These are phyloP conservation scores for Xiphorhynchus elegans DNA, from an alignment of 2,113 vertebrate genomes.

Conservation along the genomic window DNA sequence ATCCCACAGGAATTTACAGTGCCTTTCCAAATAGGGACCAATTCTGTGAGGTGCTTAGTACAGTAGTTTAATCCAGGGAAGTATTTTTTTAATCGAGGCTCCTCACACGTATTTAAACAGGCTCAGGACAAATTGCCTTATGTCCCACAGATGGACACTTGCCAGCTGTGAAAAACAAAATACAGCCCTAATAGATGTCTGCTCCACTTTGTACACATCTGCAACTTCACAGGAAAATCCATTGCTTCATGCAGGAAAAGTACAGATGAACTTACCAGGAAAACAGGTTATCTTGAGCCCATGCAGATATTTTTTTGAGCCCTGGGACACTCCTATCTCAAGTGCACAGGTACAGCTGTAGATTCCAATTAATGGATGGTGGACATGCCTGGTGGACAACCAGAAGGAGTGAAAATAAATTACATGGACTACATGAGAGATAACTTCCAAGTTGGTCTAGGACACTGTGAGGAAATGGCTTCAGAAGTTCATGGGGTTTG, in stretches of 20 bases:
- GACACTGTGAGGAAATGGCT: not conserved
- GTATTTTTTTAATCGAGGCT: not conserved
- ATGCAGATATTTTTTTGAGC: not conserved
- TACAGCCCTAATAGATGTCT: not conserved
- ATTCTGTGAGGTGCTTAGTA: not conserved
- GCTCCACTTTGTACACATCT: not conserved
- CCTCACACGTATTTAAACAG: not conserved
- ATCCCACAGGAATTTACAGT: not conserved
- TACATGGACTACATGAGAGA: not conserved
- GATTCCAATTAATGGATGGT: not conserved
- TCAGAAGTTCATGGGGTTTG: not conserved
- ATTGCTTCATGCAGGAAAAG: not conserved
- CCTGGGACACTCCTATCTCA: not conserved
- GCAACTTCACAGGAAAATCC: not conserved
- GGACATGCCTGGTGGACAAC: not conserved
- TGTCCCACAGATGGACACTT: not conserved
- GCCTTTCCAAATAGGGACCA: not conserved
- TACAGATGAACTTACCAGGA: not conserved
- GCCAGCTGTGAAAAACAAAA: not conserved
- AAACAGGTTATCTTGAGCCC: not conserved
- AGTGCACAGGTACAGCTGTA: accelerated
- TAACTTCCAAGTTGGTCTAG: not conserved
- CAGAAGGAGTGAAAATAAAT: not conserved
- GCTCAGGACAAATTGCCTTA: not conserved
- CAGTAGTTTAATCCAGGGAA: not conserved